Evolutionary conservation across 2,113 vertebrate species (phyloP).

Genomic region (Ictalurus furcatus): DNA sequence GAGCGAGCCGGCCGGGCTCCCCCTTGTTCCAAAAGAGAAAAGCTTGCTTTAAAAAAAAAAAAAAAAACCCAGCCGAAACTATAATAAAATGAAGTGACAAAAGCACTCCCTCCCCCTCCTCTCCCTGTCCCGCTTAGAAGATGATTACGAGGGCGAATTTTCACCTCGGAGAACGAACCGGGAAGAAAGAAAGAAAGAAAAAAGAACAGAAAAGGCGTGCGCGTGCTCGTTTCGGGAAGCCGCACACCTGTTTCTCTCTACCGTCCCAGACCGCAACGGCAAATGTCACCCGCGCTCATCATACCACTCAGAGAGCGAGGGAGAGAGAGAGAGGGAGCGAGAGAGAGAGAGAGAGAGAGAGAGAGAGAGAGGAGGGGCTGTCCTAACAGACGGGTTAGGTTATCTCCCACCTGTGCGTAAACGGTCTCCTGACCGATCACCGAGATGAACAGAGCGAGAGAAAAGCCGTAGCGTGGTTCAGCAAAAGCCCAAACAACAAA

Average conservation of each 20-base stretch:
- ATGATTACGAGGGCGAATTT: slow-evolving; percentile 42
- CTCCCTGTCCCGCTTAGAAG: slow-evolving; percentile 65
- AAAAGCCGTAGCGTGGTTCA: slow-evolving; percentile 51
- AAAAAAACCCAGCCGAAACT: slow-evolving; percentile 64
- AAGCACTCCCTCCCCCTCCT: slow-evolving; percentile 53
- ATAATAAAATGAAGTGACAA: slow-evolving; percentile 55
- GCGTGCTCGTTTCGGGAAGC: slow-evolving; percentile 65
- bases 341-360: slow-evolving; percentile 60
- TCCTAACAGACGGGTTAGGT: slow-evolving; percentile 70
- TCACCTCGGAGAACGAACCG: slow-evolving; percentile 7
- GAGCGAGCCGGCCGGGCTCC: slow-evolving; percentile 34
- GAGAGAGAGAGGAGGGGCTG: slow-evolving; percentile 70
- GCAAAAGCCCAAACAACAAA: slow-evolving; percentile 65
- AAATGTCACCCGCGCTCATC: slow-evolving; percentile 80
- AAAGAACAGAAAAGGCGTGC: slow-evolving; percentile 39
- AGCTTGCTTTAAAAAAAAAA: not conserved
- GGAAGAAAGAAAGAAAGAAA: not conserved
- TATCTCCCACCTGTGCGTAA: slow-evolving; percentile 81
- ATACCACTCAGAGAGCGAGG: slow-evolving; percentile 63
- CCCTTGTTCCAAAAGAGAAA: slow-evolving; percentile 44
- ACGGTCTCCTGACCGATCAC: slow-evolving; percentile 61
- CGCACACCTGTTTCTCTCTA: slow-evolving; percentile 77
- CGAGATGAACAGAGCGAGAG: slow-evolving; percentile 40
- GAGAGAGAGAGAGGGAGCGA: slow-evolving; percentile 59
- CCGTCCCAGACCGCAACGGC: slow-evolving; percentile 79